Evolutionary conservation across 2,113 vertebrate species (phyloP).

Genomic region (Corythornis vintsioides): DNA sequence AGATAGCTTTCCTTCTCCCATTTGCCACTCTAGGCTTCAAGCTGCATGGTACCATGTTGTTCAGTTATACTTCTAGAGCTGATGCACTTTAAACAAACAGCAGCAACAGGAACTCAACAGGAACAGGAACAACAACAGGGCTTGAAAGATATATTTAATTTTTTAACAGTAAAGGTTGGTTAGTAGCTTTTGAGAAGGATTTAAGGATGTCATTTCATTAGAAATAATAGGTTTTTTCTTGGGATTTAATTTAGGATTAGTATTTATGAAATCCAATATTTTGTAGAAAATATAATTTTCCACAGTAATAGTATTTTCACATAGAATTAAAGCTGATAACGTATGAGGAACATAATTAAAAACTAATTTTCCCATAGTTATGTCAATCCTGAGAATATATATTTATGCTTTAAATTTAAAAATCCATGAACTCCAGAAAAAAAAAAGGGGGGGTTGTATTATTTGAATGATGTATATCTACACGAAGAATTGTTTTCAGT

Average conservation of each 20-base stretch:
- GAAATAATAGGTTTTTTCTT: not conserved
- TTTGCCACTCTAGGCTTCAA: not conserved
- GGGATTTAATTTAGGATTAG: not conserved
- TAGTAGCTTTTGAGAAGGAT: not conserved
- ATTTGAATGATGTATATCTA: not conserved
- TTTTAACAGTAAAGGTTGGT: not conserved
- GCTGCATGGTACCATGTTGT: not conserved
- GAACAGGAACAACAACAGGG: too few relatives aligned
- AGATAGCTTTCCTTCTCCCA: not conserved
- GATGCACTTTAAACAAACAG: not conserved
- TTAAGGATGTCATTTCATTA: not conserved
- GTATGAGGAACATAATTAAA: not conserved
- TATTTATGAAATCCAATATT: not conserved
- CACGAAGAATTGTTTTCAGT: not conserved
- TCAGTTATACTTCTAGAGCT: not conserved
- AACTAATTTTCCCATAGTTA: not conserved
- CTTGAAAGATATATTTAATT: not conserved
- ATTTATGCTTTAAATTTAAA: not conserved
- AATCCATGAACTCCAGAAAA: not conserved
- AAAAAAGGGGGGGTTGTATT: accelerated
- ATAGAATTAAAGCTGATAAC: not conserved
- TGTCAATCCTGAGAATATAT: not conserved
- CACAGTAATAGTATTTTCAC: not conserved
- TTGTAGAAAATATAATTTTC: not conserved
- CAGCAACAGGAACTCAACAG: not conserved